phyloP scores from a whole-genome alignment of 1,140 invertebrate species.

The Cotesia typhae region DNA sequence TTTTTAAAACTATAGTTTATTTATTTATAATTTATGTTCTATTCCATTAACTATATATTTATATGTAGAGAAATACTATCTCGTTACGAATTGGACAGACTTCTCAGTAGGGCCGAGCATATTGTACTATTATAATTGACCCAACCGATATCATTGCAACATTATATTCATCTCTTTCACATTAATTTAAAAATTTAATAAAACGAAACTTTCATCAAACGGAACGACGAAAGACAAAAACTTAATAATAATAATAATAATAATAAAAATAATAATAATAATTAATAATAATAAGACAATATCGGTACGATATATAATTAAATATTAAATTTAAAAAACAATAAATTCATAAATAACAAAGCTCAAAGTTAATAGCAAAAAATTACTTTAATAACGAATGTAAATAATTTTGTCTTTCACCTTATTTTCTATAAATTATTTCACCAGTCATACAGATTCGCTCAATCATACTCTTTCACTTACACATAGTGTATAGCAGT shows the following conservation, averaged over 20 bases:
- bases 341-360: constrained; percentile 7
- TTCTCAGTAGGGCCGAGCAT: constrained; percentile 51
- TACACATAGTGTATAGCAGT: constrained; percentile 5
- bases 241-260: no score
- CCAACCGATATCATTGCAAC: constrained; percentile 31
- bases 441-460: background rate
- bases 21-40: constrained; percentile 51
- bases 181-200: background rate
- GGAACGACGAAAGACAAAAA: no score
- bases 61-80: constrained; percentile 64
- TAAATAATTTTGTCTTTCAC: constrained; percentile 12
- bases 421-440: background rate
- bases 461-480: background rate
- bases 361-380: background rate
- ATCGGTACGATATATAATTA: no score
- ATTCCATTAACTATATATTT: constrained; percentile 42
- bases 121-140: constrained; percentile 46
- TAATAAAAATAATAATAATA: no score
- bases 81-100: constrained; percentile 65
- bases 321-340: no score
- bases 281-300: no score
- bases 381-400: background rate
- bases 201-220: background rate
- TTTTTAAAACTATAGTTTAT: constrained; percentile 55
- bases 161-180: constrained; percentile 25